Conservation (phyloP, 1,140 invertebrate genomes). For the Atta cephalotes region DNA sequence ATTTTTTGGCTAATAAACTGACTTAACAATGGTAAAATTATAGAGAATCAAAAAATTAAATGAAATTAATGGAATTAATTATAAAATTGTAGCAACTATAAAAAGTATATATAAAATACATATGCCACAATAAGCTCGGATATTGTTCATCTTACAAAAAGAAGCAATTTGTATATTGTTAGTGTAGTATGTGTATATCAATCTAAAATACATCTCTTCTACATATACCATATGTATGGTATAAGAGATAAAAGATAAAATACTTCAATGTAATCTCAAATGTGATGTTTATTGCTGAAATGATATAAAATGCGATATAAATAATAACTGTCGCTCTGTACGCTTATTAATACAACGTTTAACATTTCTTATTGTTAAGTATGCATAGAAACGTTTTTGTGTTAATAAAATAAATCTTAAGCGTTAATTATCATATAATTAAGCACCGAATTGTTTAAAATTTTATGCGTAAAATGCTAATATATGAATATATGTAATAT, state of each 20-base stretch:
- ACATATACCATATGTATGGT: too few relatives aligned
- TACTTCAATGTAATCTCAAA: constrained; percentile 13
- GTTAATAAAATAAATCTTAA: neutral
- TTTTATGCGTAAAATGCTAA: neutral
- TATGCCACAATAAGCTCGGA: neutral
- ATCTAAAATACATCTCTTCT: neutral
- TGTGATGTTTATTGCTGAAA: constrained; percentile 41
- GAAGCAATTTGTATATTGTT: neutral
- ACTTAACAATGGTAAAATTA: too few relatives aligned
- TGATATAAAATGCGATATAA: constrained; percentile 13
- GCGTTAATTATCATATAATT: neutral
- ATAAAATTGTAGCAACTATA: neutral
- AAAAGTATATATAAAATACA: too few relatives aligned
- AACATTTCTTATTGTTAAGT: constrained; percentile 23
- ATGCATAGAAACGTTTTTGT: neutral
- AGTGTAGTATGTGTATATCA: neutral
- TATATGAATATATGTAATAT: neutral
- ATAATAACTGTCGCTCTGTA: neutral
- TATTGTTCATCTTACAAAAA: neutral
- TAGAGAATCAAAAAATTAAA: too few relatives aligned
- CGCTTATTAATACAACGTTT: neutral
- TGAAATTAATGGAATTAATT: too few relatives aligned
- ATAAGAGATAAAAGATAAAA: neutral
- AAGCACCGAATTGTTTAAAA: constrained; percentile 7
- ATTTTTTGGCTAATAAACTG: too few relatives aligned